Percentiles rank a stretch among this genome's conserved stretches.
phyloP scores from a whole-genome alignment of 1,140 invertebrate genomes.

The Eupristina koningsbergeri region DNA sequence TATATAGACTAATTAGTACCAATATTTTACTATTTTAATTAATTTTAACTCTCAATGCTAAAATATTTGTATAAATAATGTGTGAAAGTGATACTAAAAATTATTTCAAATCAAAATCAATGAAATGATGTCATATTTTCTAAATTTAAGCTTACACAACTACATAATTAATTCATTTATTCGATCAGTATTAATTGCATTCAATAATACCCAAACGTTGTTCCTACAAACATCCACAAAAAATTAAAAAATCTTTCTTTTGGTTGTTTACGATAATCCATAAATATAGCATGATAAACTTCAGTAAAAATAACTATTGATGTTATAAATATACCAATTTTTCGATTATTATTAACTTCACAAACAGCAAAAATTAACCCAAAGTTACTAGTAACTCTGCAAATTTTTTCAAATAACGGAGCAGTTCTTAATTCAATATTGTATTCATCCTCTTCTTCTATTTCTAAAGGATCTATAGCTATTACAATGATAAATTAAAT shows the following conservation, averaged over 20 bases:
- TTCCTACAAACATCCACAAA: constrained; percentile 31
- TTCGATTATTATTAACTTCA: constrained; percentile 46
- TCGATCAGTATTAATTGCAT: neutral
- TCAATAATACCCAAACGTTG: constrained; percentile 49
- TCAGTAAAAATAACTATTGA: constrained; percentile 45
- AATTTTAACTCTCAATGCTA: no score
- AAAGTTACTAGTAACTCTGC: constrained; percentile 46
- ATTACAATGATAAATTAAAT: constrained; percentile 8
- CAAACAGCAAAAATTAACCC: constrained; percentile 55
- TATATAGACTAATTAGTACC: no score
- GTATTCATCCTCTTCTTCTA: constrained; percentile 50
- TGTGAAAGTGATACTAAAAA: no score
- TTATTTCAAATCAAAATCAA: no score
- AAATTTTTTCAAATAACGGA: constrained; percentile 49
- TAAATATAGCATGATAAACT: constrained; percentile 9
- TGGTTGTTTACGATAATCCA: neutral
- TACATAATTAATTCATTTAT: neutral
- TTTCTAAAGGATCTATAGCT: constrained; percentile 57
- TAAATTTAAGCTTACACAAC: no score
- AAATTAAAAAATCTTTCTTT: constrained; percentile 20
- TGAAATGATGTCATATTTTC: no score
- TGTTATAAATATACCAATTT: constrained; percentile 46
- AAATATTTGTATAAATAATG: no score
- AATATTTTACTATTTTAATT: no score
- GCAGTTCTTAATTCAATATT: constrained; percentile 18